Base-by-base conservation (phyloP, 1,140 invertebrate genomes). In the Dendrolimus punctatus region DNA sequence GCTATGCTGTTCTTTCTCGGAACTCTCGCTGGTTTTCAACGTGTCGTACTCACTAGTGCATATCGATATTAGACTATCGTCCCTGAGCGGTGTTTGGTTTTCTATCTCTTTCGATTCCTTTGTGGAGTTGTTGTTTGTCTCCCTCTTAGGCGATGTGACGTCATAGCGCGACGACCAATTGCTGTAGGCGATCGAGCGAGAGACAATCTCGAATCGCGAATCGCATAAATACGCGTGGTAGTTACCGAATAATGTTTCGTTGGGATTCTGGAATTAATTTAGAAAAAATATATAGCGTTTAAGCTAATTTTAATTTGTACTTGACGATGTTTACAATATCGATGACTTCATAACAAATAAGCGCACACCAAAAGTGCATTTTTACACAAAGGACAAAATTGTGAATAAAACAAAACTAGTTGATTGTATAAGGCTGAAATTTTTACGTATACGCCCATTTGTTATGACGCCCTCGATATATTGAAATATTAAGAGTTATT, bases 171-270 rank as follows among this genome's bases (percentile, higher is more conserved):
- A 92, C 6, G 90, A 92, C 97, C 97, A 98, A 48, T 88, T 87
- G 0, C 80, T 71, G 68, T 95, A 96, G 0, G 94, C 94, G 8
- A 90, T 81, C 46, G 90, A 89, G 78, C 94, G 94, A 6, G 90
- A 87, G 36, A 90, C 87, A 40, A 98, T 94, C 73, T 92, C 92
- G 63, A 91, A 90, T 55, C 93, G 88, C 2, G 96, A 95, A 72
- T 96, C 95, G 66, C 92, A 92, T 8, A 98, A 86, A 76, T 95
- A 95, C 6, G 93, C 93, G 75, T 94, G 93, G 73, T 94, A 94
- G 84, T 95, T 95, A 10, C 92, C 92, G 71, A 92, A 94, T 49
- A 95, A 73, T 57, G 84, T 83, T 59, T 88, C 87, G 70, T 86
- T 86, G 49, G 85, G 75, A 50, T 87, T 85, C 75, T 87, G 61